phyloP scores from a whole-genome alignment of 2,113 vertebrate species.

The Nesoenas mayeri region DNA sequence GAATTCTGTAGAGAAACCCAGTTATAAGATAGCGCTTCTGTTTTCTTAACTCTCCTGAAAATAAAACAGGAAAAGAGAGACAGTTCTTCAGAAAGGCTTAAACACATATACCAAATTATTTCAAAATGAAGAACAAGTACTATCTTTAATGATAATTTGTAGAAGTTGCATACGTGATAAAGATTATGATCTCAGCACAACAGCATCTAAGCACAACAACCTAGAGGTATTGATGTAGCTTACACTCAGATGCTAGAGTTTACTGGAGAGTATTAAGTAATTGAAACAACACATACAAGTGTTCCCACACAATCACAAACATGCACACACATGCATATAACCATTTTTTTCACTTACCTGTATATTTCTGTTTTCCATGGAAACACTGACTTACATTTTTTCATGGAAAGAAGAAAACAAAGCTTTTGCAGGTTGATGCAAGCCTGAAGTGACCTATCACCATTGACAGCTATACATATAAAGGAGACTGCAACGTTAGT shows the following conservation, averaged over 20 bases:
- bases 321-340: rapidly evolving
- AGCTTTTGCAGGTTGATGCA: neutral
- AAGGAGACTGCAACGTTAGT: neutral
- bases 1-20: neutral
- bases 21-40: rapidly evolving
- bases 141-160: neutral
- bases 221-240: rapidly evolving
- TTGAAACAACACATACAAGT: neutral
- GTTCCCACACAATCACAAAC: neutral
- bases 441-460: neutral
- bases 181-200: neutral
- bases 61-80: neutral
- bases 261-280: neutral
- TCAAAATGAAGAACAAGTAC: neutral
- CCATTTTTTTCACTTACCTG: neutral
- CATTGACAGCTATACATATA: neutral
- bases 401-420: neutral
- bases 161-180: neutral
- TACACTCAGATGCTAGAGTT: neutral
- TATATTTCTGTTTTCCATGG: neutral
- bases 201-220: neutral
- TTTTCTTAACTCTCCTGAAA: neutral
- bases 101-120: neutral
- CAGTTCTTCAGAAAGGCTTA: neutral
- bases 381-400: neutral